Evolutionary conservation across 2,888 invertebrate species (phyloP).

Genomic region (Nemotelus pantherinus): DNA sequence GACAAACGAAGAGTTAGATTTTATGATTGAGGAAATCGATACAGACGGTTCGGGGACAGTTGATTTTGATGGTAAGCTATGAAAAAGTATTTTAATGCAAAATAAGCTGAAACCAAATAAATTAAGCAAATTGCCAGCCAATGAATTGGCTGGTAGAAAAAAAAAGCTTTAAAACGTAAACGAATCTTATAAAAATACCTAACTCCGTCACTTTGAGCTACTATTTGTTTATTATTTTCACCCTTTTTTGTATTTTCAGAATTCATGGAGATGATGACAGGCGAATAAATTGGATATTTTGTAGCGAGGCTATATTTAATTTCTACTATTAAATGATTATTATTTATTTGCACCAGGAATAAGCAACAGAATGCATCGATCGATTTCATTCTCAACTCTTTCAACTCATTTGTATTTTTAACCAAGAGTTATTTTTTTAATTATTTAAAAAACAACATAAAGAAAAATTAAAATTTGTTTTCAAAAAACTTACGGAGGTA

Average conservation of each 20-base stretch:
- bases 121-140: constrained; percentile 7
- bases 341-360: background rate
- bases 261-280: constrained; percentile 97
- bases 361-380: constrained; percentile 22
- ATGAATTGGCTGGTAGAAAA: too few species aligned
- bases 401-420: constrained; percentile 43
- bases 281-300: constrained; percentile 72
- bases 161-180: too few species aligned
- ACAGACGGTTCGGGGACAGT: constrained; percentile 98
- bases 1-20: constrained; percentile 92
- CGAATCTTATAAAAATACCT: too few species aligned
- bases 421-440: constrained; percentile 39
- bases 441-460: background rate
- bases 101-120: background rate
- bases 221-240: constrained; percentile 46
- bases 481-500: constrained; percentile 8
- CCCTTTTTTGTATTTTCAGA: constrained; percentile 72
- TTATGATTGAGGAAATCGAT: constrained; percentile 98
- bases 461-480: constrained; percentile 29
- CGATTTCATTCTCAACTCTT: constrained; percentile 46
- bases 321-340: constrained; percentile 28
- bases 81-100: constrained; percentile 24
- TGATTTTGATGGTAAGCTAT: constrained; percentile 91
- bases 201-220: too few species aligned
- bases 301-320: constrained; percentile 33